Percentiles rank a stretch among this genome's conserved stretches.
These are phyloP conservation scores for Gryllus bimaculatus DNA, from an alignment of 1,140 invertebrate species.

Conservation along the genomic window DNA sequence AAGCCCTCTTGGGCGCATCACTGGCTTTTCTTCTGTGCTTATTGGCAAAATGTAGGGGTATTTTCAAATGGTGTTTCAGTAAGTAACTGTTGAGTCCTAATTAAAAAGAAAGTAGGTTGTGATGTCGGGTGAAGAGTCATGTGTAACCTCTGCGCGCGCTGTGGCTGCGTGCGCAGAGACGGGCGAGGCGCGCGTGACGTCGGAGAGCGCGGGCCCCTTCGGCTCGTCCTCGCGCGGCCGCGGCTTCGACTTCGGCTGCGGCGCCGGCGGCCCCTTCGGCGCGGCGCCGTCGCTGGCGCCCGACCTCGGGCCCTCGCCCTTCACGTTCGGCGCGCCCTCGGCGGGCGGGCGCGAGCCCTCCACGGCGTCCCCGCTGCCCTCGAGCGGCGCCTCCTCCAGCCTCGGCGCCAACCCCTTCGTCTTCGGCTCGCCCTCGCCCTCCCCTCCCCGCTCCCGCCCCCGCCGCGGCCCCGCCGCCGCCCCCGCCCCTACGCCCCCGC, in stretches of 20 bases:
- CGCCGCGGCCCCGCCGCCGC: constrained; percentile 6
- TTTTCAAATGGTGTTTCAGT: no score
- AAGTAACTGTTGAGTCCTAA: no score
- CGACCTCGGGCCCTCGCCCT: background rate
- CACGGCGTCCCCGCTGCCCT: background rate
- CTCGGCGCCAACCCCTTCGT: background rate
- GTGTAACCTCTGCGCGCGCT: no score
- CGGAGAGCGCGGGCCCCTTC: background rate
- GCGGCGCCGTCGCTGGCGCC: background rate
- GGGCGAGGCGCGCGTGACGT: background rate
- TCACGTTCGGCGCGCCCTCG: background rate
- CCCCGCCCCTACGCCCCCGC: constrained; percentile 8
- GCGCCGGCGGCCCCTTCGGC: background rate
- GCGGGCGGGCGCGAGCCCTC: no score
- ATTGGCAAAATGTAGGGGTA: no score
- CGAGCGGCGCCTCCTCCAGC: background rate
- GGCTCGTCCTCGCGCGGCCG: background rate
- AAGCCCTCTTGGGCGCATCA: no score
- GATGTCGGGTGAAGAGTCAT: no score
- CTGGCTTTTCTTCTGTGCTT: no score
- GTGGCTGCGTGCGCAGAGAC: background rate
- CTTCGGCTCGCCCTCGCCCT: background rate
- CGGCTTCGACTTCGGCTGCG: background rate
- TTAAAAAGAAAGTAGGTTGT: no score
- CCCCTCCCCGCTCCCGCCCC: background rate